A percentile compares a stretch with the other conserved stretches of the same genome.
These are phyloP conservation scores for Spea hammondii DNA, from an alignment of 2,797 vertebrate species.

Conservation along the genomic window DNA sequence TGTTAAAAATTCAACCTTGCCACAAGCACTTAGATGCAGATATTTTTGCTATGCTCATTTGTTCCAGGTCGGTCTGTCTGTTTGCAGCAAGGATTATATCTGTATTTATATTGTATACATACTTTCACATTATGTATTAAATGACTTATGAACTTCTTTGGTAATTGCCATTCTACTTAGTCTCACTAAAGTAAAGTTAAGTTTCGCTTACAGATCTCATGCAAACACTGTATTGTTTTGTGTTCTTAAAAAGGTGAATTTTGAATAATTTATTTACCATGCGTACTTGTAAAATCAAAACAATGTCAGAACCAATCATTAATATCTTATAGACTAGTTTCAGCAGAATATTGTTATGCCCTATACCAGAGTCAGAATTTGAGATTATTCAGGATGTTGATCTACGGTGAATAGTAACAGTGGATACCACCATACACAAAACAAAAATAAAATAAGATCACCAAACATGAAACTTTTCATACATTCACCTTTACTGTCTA, in stretches of 20 bases:
- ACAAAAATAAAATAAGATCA: no score
- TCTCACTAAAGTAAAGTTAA: constrained; percentile 20
- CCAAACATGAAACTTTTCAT: neutral
- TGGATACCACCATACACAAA: neutral
- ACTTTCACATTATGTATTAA: constrained; percentile 3
- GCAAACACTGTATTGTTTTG: neutral
- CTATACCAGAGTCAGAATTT: constrained; percentile 14
- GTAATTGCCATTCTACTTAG: neutral
- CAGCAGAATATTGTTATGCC: constrained; percentile 29
- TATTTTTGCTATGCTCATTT: constrained; percentile 41
- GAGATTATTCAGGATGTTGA: constrained; percentile 25
- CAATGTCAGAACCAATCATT: constrained; percentile 7
- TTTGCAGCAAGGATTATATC: constrained; percentile 21
- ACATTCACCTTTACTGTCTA: neutral
- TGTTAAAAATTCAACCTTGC: constrained; percentile 54
- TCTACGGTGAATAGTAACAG: constrained; percentile 16
- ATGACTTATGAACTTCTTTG: neutral
- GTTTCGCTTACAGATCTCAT: neutral
- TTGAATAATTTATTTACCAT: constrained; percentile 13
- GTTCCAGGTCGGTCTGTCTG: constrained; percentile 24
- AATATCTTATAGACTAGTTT: constrained; percentile 25
- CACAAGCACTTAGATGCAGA: constrained; percentile 48
- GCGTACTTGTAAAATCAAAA: constrained; percentile 16
- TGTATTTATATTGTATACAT: constrained; percentile 13
- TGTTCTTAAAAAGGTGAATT: neutral